These are phyloP conservation scores for Cephus spinipes DNA, from an alignment of 2,888 invertebrate species.

Conservation along the genomic window DNA sequence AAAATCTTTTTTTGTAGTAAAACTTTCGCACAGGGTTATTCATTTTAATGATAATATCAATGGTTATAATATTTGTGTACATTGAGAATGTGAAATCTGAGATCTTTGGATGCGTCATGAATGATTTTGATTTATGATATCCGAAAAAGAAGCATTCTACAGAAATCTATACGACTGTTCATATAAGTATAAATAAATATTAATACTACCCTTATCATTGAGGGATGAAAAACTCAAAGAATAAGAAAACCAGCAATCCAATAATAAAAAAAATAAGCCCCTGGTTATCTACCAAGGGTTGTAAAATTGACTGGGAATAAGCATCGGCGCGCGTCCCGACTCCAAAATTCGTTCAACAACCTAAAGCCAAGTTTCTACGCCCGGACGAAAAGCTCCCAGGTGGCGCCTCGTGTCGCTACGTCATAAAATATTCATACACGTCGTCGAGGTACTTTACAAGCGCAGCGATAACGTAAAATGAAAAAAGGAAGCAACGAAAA, in stretches of 20 bases:
- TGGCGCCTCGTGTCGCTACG: conserved; percentile 14
- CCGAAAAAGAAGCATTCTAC: too few relatives aligned
- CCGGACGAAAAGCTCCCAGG: conserved; percentile 10
- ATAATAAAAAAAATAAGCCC: not conserved
- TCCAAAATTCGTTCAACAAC: conserved; percentile 23
- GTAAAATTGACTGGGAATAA: conserved; percentile 30
- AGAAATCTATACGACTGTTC: not conserved
- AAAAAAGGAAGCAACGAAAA: not conserved
- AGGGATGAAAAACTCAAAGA: not conserved
- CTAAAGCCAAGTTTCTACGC: not conserved
- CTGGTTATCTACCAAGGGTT: not conserved
- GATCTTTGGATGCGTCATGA: too few relatives aligned
- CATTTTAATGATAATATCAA: too few relatives aligned
- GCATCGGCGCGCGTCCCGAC: conserved; percentile 25
- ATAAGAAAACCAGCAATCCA: not conserved
- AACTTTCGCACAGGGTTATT: too few relatives aligned
- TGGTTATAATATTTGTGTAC: too few relatives aligned
- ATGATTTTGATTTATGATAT: too few relatives aligned
- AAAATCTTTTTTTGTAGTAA: too few relatives aligned
- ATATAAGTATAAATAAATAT: not conserved
- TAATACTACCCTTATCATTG: too few relatives aligned
- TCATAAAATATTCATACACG: conserved; percentile 17
- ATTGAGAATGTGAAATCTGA: too few relatives aligned
- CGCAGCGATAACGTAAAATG: not conserved
- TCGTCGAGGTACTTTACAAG: conserved; percentile 1